These are phyloP conservation scores for Aphodius sticticus DNA, from an alignment of 2,888 invertebrate genomes.

Conservation along the genomic window DNA sequence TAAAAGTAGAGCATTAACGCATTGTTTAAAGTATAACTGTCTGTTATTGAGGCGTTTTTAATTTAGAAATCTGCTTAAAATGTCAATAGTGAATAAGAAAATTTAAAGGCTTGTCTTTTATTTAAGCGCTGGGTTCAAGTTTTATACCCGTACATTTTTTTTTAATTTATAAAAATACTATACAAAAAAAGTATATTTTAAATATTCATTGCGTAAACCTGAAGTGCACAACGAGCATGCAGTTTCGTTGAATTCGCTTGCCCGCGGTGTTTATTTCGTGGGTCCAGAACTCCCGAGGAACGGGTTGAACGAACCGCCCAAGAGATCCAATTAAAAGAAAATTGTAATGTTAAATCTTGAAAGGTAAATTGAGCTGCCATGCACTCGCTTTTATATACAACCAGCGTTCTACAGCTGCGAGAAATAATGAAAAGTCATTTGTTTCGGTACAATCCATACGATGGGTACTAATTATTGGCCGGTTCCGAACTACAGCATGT, in stretches of 20 bases:
- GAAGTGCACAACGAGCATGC: not conserved
- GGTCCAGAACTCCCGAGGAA: constrained; percentile 5
- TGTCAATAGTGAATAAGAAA: too few species aligned
- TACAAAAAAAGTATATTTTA: not conserved
- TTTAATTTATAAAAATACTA: too few species aligned
- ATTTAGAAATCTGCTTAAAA: too few species aligned
- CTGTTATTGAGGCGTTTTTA: too few species aligned
- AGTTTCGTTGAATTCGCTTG: not conserved
- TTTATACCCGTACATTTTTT: too few species aligned
- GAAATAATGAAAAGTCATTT: not conserved
- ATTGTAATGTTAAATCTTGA: constrained; percentile 25
- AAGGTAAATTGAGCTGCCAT: constrained; percentile 26
- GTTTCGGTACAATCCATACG: not conserved
- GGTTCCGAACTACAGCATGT: not conserved
- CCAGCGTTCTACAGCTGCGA: not conserved
- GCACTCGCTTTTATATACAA: constrained; percentile 4
- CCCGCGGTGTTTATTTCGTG: constrained; percentile 5
- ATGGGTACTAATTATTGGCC: not conserved
- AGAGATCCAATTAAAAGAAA: constrained; percentile 30
- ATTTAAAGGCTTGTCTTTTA: too few species aligned
- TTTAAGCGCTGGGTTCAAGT: too few species aligned
- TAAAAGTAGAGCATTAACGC: too few species aligned
- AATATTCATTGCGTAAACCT: not conserved
- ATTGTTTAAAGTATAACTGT: too few species aligned
- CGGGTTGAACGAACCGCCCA: constrained; percentile 28